Conservation (phyloP, 2,113 vertebrate genomes). For the Eulacestoma nigropectus region DNA sequence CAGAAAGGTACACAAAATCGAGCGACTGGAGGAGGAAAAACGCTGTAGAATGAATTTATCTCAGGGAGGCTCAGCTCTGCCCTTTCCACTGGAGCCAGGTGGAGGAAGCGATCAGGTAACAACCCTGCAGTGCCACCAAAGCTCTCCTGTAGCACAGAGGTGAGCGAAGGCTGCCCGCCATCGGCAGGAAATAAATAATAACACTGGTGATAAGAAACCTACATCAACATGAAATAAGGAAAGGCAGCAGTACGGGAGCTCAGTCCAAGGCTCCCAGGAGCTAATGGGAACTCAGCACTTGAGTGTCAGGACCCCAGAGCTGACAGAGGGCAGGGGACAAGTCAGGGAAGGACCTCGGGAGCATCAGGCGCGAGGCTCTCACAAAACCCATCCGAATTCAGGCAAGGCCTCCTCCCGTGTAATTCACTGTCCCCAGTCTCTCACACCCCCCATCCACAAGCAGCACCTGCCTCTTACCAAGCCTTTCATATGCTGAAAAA, state of each 20-base stretch:
- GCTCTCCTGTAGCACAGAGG: neutral
- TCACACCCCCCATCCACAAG: neutral
- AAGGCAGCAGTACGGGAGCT: neutral
- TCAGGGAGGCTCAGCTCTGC: neutral
- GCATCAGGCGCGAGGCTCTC: neutral
- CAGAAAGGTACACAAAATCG: neutral
- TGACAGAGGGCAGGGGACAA: neutral
- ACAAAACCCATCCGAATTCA: neutral
- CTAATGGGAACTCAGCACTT: fast-evolving
- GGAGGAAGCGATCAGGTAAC: neutral
- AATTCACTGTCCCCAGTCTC: neutral
- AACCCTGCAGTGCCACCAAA: neutral
- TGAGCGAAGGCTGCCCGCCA: neutral
- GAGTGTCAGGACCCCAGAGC: neutral
- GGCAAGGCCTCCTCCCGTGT: neutral
- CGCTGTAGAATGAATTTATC: neutral
- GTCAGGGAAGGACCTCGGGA: neutral
- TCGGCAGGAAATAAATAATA: neutral
- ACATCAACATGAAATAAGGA: neutral
- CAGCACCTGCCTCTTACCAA: neutral
- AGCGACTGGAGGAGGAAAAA: neutral
- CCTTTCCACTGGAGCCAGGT: neutral
- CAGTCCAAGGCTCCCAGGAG: neutral
- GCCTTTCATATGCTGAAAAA: neutral
- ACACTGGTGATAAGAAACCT: neutral